Conservation (phyloP, 2,888 invertebrate genomes). For the Eupithecia exiguata region DNA sequence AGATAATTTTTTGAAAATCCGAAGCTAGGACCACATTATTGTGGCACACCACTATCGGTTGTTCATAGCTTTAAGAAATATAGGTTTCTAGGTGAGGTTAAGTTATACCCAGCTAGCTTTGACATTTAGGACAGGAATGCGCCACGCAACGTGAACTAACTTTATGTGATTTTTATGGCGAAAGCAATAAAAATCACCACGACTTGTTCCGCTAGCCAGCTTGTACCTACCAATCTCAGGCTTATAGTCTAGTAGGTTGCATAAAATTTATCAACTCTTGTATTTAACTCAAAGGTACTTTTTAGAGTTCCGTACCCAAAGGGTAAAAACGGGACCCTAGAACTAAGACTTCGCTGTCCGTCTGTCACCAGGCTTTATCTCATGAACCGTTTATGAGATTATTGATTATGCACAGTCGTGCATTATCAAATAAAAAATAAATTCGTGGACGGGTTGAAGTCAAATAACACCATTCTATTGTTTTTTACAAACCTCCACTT, state of each 20-base stretch:
- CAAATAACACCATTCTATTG: too few species aligned
- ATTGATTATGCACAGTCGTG: too few species aligned
- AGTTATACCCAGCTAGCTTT: neutral
- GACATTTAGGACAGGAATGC: constrained; percentile 51
- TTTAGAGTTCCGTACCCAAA: too few species aligned
- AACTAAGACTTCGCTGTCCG: too few species aligned
- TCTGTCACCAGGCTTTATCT: too few species aligned
- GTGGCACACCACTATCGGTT: neutral
- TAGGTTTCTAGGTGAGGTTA: neutral
- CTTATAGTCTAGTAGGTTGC: neutral
- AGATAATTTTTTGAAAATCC: too few species aligned
- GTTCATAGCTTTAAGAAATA: neutral
- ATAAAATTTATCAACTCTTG: neutral
- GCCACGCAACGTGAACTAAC: constrained; percentile 49
- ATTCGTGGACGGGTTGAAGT: too few species aligned
- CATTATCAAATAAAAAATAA: too few species aligned
- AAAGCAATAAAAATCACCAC: constrained; percentile 63
- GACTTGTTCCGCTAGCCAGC: constrained; percentile 28
- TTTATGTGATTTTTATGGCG: constrained; percentile 65
- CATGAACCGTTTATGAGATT: too few species aligned
- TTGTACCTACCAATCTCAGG: neutral
- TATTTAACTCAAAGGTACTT: too few species aligned
- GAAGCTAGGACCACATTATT: neutral
- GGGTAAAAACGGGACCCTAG: too few species aligned
- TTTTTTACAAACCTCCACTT: too few species aligned